Base-by-base conservation (phyloP, 2,888 invertebrate genomes). In the Chymomyza amoena region DNA sequence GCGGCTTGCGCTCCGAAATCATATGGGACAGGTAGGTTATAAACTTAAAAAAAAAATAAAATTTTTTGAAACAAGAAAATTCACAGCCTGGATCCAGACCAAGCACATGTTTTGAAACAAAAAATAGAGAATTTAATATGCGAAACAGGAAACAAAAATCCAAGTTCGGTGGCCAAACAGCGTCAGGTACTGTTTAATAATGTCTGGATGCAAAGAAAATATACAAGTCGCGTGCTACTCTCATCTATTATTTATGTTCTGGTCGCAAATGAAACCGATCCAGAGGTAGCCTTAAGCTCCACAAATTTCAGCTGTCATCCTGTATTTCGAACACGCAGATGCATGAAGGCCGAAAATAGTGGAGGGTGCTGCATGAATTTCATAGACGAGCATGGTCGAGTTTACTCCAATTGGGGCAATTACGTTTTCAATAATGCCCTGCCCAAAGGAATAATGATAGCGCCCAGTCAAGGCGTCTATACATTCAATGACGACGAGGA, bases 401-500 rank as follows among this genome's bases (percentile, higher is more conserved):
- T 92, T 7, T 93, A 93, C 74, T 67, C 81, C 57, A 89, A 88
- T 66, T 93, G 93, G 93, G 62, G 80, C 1, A 81, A 90, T 20
- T 93, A 91, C 80, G 76, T 92, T n/a, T 68, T 75, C 2, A 84
- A 90, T 13, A 93, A 93, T 82, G 91, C 90, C n/a, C 79, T 92
- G 59, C 90, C 91, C 1, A 74, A 89, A 68, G 92, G 92, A 62
- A 79, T 88, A 1, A 91, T 93, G 90, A 87, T 92, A 45, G 89
- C 92, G 4, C 93, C 93, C 4, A 72, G 75, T 15, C 78, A 91
- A 52, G 93, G 93, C 3, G 67, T 88, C 39, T 91, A 91, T 60
- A 76, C 78, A 6, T 78, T 81, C n/a, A 66, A 67, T 20, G 54
- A 66, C 5, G 57, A 73, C 16, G 65, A 39, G 1, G 78, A 71